Base-by-base conservation (phyloP, 2,888 invertebrate species). In the Leptinotarsa tumamoca region DNA sequence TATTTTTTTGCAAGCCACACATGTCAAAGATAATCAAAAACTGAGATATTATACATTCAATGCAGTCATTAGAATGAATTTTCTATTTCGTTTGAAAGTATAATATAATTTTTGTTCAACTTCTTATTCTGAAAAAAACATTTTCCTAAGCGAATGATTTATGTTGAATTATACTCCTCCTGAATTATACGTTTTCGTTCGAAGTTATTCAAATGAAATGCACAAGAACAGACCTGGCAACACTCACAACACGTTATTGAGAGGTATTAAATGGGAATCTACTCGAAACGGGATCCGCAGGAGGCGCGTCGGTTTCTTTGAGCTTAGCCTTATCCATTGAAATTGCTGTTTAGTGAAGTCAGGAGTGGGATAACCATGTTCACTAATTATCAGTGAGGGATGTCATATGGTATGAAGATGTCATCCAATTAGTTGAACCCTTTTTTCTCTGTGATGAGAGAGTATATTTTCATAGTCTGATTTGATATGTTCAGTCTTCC, bases 211-310 rank as follows among this genome's bases (percentile, higher is more conserved):
- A 23, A 21, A 58, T 58, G n/a, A 52, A 27, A 33, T 17, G 27
- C 43, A n/a, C 43, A 10, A 13, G n/a, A 63, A 17, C 63, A 63
- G 63, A 63, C 63, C 0, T 33, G 43, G 33, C 63, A 18, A 63
- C 43, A 63, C 63, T 63, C 5, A 33, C 52, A 63, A 43, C 63
- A 63, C 15, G 23, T 14, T 58, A 23, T 63, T 43, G 33, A 63
- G 43, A 63, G 43, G 63, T 7, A 63, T 63, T 63, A n/a, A 54
- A 63, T 33, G 63, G 33, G n/a, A 63, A 63, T 63, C 63, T 54
- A 54, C 54, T 33, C 63, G 63, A 63, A 63, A 63, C 43, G 43
- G 27, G 10, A 63, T 63, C 33, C 18, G 14, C 17, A 23, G 27
- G 15, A 15, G 61, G 61, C 61, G 18, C 10, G 54, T 54, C 18